phyloP scores from a whole-genome alignment of 2,888 invertebrate species.

The Drosophila buzzatii region DNA sequence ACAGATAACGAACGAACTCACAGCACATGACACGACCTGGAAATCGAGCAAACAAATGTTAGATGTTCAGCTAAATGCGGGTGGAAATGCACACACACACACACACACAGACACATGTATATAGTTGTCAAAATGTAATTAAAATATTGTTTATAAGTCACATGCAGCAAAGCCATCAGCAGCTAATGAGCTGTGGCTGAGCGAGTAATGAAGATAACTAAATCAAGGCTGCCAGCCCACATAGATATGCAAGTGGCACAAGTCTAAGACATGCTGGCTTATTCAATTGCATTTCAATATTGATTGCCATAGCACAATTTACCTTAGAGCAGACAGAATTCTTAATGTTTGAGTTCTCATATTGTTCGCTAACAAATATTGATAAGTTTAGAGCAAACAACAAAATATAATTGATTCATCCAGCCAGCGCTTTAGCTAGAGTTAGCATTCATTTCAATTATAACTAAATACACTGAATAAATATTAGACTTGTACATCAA shows the following conservation, averaged over 20 bases:
- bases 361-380: background rate
- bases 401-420: too few relatives aligned
- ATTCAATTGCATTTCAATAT: background rate
- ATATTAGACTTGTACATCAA: too few relatives aligned
- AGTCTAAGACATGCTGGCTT: background rate
- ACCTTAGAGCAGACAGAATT: background rate
- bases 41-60: conserved; percentile 30
- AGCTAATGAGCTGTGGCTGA: background rate
- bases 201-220: background rate
- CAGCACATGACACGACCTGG: conserved; percentile 10
- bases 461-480: too few relatives aligned
- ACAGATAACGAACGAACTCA: conserved; percentile 15
- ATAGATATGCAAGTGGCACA: background rate
- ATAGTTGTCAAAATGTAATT: background rate
- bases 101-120: background rate
- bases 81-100: background rate
- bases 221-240: background rate
- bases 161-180: background rate
- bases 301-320: background rate
- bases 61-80: conserved; percentile 28
- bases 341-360: background rate
- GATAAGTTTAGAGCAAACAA: background rate
- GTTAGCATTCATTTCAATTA: too few relatives aligned
- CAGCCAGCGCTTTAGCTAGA: too few relatives aligned
- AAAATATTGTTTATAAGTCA: background rate